phyloP scores from a whole-genome alignment of 2,888 invertebrate genomes.

The Tetragonisca angustula region DNA sequence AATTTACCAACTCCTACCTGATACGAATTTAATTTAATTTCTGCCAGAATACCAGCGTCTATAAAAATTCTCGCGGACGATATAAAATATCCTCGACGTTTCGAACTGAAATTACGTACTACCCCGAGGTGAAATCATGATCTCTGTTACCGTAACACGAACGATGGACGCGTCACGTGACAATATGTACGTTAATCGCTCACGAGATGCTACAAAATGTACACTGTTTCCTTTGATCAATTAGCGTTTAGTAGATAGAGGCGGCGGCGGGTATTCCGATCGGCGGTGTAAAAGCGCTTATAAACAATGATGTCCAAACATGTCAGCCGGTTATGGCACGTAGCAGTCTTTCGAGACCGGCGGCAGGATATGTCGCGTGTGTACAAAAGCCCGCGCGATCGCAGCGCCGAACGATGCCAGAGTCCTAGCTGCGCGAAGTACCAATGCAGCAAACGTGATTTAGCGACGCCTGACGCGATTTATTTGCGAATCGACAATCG shows the following conservation, averaged over 20 bases:
- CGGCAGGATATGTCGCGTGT: constrained; percentile 27
- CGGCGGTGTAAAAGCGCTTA: constrained; percentile 17
- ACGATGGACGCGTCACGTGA: not conserved
- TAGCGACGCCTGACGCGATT: constrained; percentile 37
- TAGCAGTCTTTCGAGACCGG: constrained; percentile 29
- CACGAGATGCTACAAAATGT: constrained; percentile 4
- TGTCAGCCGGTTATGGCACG: constrained; percentile 41
- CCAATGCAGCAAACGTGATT: constrained; percentile 32
- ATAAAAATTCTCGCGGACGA: too few species aligned
- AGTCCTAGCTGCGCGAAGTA: not conserved
- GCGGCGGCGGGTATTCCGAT: not conserved
- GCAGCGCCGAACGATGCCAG: constrained; percentile 11
- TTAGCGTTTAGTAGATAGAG: constrained; percentile 8
- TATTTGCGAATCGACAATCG: constrained; percentile 41
- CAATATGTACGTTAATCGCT: not conserved
- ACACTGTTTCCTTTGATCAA: constrained; percentile 15
- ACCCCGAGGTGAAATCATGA: too few species aligned
- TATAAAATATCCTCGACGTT: too few species aligned
- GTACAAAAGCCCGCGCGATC: constrained; percentile 17
- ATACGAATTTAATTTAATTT: too few species aligned
- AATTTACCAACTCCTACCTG: too few species aligned
- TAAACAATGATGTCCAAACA: constrained; percentile 42
- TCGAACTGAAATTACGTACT: too few species aligned
- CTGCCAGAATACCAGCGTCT: too few species aligned
- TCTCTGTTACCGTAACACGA: not conserved